A percentile compares a stretch with the other conserved stretches of the same genome.
Evolutionary conservation across 2,797 vertebrate genomes (phyloP).

Genomic region (Aulostomus chinensis): DNA sequence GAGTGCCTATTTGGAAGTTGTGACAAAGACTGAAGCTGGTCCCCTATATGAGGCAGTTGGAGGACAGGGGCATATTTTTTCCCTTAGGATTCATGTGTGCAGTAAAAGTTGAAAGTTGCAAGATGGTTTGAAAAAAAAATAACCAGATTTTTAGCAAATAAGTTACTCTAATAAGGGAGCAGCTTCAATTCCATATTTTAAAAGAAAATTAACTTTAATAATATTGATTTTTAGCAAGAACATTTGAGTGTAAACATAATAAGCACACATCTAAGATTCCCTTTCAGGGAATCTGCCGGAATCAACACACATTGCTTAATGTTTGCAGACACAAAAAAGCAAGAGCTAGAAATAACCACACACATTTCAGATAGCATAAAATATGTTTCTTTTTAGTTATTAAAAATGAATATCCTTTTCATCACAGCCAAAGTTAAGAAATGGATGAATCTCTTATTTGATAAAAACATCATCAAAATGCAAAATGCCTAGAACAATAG

Average conservation of each 20-base stretch:
- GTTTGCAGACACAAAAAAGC: neutral
- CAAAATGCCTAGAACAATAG: constrained; percentile 66
- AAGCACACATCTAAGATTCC: neutral
- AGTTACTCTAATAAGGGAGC: neutral
- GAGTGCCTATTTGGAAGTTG: too few relatives aligned
- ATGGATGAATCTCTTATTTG: constrained; percentile 67
- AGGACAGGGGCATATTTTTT: too few relatives aligned
- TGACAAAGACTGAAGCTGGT: too few relatives aligned
- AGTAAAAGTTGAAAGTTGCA: too few relatives aligned
- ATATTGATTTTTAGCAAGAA: neutral
- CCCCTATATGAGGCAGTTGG: too few relatives aligned
- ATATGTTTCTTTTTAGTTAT: constrained; percentile 82
- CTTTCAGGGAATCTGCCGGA: neutral
- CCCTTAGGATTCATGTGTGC: too few relatives aligned
- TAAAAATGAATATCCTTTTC: constrained; percentile 75
- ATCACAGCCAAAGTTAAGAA: constrained; percentile 81
- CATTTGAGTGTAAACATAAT: neutral
- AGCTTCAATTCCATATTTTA: neutral
- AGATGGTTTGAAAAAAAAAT: too few relatives aligned
- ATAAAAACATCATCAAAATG: constrained; percentile 76
- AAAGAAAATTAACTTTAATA: constrained; percentile 14
- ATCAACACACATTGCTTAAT: too few relatives aligned
- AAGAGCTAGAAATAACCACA: constrained; percentile 51
- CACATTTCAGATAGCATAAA: constrained; percentile 73
- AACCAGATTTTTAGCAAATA: too few relatives aligned